phyloP scores from a whole-genome alignment of 2,888 invertebrate genomes.

The Criorhina ranunculi region DNA sequence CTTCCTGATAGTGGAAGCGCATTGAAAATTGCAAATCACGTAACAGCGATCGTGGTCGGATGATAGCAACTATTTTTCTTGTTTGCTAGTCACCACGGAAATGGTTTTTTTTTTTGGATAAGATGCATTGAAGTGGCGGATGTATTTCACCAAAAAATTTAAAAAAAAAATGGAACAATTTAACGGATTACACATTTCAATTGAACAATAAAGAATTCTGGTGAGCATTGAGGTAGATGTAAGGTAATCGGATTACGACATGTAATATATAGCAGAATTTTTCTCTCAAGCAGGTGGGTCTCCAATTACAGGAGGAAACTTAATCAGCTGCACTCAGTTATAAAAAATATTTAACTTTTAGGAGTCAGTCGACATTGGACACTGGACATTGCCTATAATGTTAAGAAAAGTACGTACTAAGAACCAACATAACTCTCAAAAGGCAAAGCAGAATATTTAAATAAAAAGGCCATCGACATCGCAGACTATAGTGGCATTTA shows the following conservation, averaged over 20 bases:
- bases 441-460: no score
- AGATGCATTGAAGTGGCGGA: constrained; percentile 24
- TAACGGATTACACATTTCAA: constrained; percentile 42
- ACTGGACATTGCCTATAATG: no score
- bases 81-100: constrained; percentile 10
- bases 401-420: no score
- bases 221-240: not conserved
- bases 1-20: constrained; percentile 59
- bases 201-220: constrained; percentile 43
- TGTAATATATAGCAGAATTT: no score
- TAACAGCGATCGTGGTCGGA: constrained; percentile 70
- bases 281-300: no score
- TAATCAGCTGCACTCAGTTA: no score
- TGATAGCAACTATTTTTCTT: constrained; percentile 33
- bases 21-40: constrained; percentile 82
- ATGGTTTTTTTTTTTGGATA: constrained; percentile 17
- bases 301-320: no score
- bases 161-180: constrained; percentile 35
- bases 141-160: not conserved
- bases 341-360: no score
- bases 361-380: no score
- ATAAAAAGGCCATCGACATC: no score
- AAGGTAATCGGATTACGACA: constrained; percentile 14
- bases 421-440: no score
- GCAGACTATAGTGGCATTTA: no score